Conservation (phyloP, 2,797 vertebrate species). For the Protonibea diacanthus region DNA sequence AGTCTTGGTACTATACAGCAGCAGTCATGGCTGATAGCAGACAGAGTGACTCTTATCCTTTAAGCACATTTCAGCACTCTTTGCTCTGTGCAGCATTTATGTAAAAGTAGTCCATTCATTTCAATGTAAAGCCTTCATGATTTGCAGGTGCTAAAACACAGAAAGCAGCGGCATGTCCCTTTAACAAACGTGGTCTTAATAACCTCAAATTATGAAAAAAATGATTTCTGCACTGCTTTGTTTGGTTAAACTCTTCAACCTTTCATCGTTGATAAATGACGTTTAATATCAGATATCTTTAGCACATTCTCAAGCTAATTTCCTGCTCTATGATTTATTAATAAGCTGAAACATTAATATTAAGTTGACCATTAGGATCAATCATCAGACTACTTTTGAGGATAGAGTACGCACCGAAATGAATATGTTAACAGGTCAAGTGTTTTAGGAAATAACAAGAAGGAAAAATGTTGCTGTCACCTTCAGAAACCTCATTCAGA, state of each 20-base stretch:
- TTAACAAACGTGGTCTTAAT: background rate
- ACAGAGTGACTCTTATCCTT: background rate
- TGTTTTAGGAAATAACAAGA: constrained; percentile 13
- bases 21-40: no score
- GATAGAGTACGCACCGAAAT: background rate
- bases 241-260: constrained; percentile 10
- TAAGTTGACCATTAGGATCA: constrained; percentile 30
- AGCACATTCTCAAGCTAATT: constrained; percentile 8
- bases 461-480: background rate
- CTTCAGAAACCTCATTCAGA: constrained; percentile 1
- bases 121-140: background rate
- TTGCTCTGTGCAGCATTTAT: background rate
- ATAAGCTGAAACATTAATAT: constrained; percentile 4
- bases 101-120: background rate
- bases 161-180: background rate
- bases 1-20: no score
- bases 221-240: background rate
- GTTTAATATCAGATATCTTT: constrained; percentile 1
- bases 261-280: constrained; percentile 2
- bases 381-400: constrained; percentile 25
- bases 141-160: background rate
- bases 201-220: background rate
- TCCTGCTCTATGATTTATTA: constrained; percentile 7
- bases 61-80: background rate
- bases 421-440: background rate